Evolutionary conservation across 2,888 invertebrate genomes (phyloP), one percentile per base, ranked within the genome.

Genomic region (Chloromyia formosa): DNA sequence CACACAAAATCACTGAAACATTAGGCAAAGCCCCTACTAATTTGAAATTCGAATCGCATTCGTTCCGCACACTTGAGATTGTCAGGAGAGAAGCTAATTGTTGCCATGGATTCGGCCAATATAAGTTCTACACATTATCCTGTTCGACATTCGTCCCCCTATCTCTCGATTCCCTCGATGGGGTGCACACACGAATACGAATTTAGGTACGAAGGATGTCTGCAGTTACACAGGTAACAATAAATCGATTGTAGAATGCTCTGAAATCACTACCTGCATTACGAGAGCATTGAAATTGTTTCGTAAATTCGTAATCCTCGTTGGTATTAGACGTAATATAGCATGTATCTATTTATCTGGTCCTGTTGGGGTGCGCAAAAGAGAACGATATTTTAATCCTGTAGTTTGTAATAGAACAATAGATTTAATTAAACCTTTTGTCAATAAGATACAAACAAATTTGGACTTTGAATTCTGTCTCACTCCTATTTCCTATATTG

Each of bases 1-100:
- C 27, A 35, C 7, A 35, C 3, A 35, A 35, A 35, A 35, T 35
- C 27, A 35, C 27, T 35, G 27, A 35, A 35, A 42, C 58, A 72
- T 58, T 60, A 61, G 49, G 62, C 53, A 73, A 58, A 74, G 61
- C 45, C 69, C 61, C 22, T 66, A 64, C 71, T 76, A 73, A 76
- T 76, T 76, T 76, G 76, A 76, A 76, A 76, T 76, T 76, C 73
- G 76, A 76, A 75, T 76, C 75, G 73, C 73, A 75, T 76, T 76
- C 73, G 76, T 73, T 76, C 69, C 61, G 73, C 75, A 75, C 75
- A 76, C 75, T 76, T 68, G 73, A 73, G 61, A 69, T 61, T 54
- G 68, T 68, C 56, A 60, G 73, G 35, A 73, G 71, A 73, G 71
- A 58, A 71, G 74, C 75, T 76, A 76, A 76, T 76, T 76, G 76